A percentile compares a stretch with the other conserved stretches of the same genome.
phyloP scores from a whole-genome alignment of 1,140 invertebrate species.

The Hesperophylax magnus region DNA sequence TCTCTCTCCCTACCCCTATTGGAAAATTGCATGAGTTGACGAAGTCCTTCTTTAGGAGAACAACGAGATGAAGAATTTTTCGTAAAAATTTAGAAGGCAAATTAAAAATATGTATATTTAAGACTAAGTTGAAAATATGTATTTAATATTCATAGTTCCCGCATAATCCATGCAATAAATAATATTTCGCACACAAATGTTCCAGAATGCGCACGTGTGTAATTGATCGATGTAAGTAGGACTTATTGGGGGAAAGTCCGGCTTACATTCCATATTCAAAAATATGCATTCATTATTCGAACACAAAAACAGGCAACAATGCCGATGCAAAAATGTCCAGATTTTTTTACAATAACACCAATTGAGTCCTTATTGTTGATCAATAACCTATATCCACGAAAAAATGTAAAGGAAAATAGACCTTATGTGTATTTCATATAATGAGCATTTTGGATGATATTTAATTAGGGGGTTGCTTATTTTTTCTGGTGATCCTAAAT shows the following conservation, averaged over 20 bases:
- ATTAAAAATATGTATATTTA: too few species aligned
- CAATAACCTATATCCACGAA: background rate
- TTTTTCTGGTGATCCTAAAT: background rate
- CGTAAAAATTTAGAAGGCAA: too few species aligned
- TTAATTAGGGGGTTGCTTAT: background rate
- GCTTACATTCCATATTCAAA: conserved; percentile 38
- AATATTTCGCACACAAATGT: background rate
- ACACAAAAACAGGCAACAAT: conserved; percentile 46
- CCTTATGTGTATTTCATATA: background rate
- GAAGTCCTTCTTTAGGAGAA: too few species aligned
- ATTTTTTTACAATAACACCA: conserved; percentile 47
- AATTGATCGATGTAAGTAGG: conserved; percentile 46
- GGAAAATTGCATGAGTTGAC: too few species aligned
- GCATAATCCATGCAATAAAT: background rate
- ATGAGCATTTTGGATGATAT: background rate
- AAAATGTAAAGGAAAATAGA: background rate
- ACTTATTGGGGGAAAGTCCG: conserved; percentile 29
- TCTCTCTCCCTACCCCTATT: too few species aligned
- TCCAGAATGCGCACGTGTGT: conserved; percentile 7
- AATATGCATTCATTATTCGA: conserved; percentile 41
- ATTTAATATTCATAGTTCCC: too few species aligned
- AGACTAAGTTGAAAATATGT: too few species aligned
- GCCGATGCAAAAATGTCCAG: conserved; percentile 46
- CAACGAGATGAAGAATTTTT: too few species aligned
- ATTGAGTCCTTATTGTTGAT: conserved; percentile 41